phyloP scores from a whole-genome alignment of 2,888 invertebrate species.

The Girardia tigrina region DNA sequence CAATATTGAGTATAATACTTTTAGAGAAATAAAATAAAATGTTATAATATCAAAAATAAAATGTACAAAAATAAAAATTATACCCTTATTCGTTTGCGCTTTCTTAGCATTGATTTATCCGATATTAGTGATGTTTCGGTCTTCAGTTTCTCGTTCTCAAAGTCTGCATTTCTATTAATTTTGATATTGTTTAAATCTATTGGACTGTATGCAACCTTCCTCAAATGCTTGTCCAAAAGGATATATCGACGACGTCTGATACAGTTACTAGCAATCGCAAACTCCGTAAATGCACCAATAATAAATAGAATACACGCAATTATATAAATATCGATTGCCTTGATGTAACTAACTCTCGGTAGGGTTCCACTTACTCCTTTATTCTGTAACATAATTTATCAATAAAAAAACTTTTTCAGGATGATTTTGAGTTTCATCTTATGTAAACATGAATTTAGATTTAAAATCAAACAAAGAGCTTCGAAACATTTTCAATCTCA shows the following conservation, averaged over 20 bases:
- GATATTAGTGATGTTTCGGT: neutral
- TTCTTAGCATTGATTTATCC: neutral
- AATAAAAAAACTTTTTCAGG: too few relatives aligned
- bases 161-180: neutral
- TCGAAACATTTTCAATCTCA: too few relatives aligned
- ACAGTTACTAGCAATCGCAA: conserved; percentile 32
- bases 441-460: too few relatives aligned
- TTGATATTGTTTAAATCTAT: neutral
- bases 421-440: too few relatives aligned
- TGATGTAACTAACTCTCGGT: conserved; percentile 36
- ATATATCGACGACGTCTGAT: conserved; percentile 24
- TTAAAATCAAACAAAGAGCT: too few relatives aligned
- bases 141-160: neutral
- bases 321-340: conserved; percentile 37
- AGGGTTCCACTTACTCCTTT: conserved; percentile 24
- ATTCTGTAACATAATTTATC: too few relatives aligned
- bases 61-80: too few relatives aligned
- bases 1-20: too few relatives aligned
- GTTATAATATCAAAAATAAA: too few relatives aligned
- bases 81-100: neutral
- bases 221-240: neutral
- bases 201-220: neutral
- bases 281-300: conserved; percentile 37
- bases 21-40: too few relatives aligned
- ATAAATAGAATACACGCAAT: conserved; percentile 37